A percentile compares a stretch with the other conserved stretches of the same genome.
These are phyloP conservation scores for Morus bassanus DNA, from an alignment of 2,797 vertebrate genomes.

Conservation along the genomic window DNA sequence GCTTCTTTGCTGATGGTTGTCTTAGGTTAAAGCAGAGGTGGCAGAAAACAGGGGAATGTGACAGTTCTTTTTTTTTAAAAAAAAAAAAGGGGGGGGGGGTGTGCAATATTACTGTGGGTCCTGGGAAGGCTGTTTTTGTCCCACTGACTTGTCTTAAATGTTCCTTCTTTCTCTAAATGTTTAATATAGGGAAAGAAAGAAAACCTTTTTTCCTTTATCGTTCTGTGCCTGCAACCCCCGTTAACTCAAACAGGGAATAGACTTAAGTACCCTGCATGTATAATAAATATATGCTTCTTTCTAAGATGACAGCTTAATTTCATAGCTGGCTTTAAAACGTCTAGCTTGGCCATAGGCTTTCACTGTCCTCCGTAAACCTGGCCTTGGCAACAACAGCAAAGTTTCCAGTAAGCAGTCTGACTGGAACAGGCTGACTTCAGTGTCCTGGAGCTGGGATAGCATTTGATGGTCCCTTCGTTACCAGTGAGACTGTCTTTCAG, in stretches of 20 bases:
- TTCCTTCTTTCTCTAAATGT: neutral
- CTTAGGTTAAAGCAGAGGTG: neutral
- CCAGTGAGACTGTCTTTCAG: neutral
- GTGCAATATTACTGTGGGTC: neutral
- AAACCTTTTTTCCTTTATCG: neutral
- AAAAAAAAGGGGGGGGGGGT: fast-evolving
- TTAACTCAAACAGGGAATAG: neutral
- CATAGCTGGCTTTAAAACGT: constrained; percentile 27
- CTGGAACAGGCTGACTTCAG: constrained; percentile 35
- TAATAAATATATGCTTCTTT: neutral
- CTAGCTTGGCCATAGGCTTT: constrained; percentile 2
- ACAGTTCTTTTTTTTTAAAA: neutral
- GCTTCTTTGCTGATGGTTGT: neutral
- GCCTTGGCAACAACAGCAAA: constrained; percentile 22
- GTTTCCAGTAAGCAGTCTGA: constrained; percentile 42
- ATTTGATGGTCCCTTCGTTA: constrained; percentile 6
- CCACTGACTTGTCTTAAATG: neutral
- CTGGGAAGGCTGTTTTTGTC: neutral
- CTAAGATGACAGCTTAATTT: constrained; percentile 38
- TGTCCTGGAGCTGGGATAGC: neutral
- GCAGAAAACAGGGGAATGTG: neutral
- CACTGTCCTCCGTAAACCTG: neutral
- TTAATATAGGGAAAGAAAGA: neutral
- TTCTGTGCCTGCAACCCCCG: neutral
- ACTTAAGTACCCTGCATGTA: neutral